Conservation (phyloP, 2,797 vertebrate species). For the Erethizon dorsatum region DNA sequence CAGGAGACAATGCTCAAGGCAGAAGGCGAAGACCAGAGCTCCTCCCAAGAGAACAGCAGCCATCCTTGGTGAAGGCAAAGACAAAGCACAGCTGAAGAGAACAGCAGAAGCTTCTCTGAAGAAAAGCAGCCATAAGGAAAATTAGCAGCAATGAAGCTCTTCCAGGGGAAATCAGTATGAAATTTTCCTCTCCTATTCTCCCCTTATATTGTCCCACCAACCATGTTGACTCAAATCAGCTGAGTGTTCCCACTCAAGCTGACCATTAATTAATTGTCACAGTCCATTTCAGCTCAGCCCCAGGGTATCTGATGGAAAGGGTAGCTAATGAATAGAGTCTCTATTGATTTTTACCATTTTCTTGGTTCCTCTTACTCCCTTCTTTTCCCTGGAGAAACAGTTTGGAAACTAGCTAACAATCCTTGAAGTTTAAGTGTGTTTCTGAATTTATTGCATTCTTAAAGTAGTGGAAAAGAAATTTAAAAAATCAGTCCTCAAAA, state of each 20-base stretch:
- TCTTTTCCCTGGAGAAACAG: background rate
- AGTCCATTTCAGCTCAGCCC: background rate
- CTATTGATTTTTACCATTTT: conserved; percentile 5
- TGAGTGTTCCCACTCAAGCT: background rate
- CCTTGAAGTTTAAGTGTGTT: background rate
- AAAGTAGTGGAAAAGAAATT: conserved; percentile 43
- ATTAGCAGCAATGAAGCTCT: background rate
- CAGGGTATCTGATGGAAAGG: rapidly evolving
- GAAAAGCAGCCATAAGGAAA: background rate
- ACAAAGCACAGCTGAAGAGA: background rate
- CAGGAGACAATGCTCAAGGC: background rate
- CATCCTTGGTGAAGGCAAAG: background rate
- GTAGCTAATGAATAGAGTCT: background rate
- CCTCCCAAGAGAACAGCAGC: background rate
- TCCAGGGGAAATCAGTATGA: background rate
- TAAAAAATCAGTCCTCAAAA: background rate
- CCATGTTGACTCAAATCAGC: background rate
- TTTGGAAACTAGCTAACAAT: conserved; percentile 33
- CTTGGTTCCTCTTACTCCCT: background rate
- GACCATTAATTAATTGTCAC: background rate
- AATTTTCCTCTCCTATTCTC: background rate
- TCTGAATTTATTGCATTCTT: conserved; percentile 38
- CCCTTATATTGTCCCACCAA: background rate
- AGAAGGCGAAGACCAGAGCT: background rate
- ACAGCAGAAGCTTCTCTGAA: background rate